phyloP scores from a whole-genome alignment of 1,140 invertebrate species.

The Hypothenemus hampei region DNA sequence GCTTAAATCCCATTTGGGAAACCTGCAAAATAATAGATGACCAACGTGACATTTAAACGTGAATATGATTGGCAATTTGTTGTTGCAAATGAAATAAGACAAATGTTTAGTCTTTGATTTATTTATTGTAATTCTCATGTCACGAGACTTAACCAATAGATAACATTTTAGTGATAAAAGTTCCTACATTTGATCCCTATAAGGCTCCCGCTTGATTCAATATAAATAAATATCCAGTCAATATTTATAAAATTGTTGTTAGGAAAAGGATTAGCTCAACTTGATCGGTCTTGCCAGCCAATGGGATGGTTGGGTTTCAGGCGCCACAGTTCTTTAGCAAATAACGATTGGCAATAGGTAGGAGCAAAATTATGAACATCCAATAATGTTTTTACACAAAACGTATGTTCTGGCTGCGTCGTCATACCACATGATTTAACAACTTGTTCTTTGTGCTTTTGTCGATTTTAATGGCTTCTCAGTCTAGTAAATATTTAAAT shows the following conservation, averaged over 20 bases:
- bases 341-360: constrained; percentile 8
- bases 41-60: no score
- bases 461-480: no score
- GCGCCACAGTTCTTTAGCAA: constrained; percentile 15
- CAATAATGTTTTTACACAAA: constrained; percentile 9
- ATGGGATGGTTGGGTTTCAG: constrained; percentile 2
- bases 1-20: no score
- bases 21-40: no score
- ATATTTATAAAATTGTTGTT: constrained; percentile 16
- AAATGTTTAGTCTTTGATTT: constrained; percentile 27
- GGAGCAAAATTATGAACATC: constrained; percentile 8
- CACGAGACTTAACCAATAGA: constrained; percentile 14
- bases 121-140: constrained; percentile 19
- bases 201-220: constrained; percentile 16
- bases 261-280: constrained; percentile 7
- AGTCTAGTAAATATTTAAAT: no score
- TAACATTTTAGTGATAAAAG: constrained; percentile 26
- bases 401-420: no score
- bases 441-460: no score
- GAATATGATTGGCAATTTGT: no score
- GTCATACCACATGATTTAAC: no score
- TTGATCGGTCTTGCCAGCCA: constrained; percentile 6
- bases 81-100: no score
- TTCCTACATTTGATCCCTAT: constrained; percentile 21
- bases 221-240: constrained; percentile 9